Conservation (phyloP, 2,113 vertebrate species). For the Malaclemys terrapin region DNA sequence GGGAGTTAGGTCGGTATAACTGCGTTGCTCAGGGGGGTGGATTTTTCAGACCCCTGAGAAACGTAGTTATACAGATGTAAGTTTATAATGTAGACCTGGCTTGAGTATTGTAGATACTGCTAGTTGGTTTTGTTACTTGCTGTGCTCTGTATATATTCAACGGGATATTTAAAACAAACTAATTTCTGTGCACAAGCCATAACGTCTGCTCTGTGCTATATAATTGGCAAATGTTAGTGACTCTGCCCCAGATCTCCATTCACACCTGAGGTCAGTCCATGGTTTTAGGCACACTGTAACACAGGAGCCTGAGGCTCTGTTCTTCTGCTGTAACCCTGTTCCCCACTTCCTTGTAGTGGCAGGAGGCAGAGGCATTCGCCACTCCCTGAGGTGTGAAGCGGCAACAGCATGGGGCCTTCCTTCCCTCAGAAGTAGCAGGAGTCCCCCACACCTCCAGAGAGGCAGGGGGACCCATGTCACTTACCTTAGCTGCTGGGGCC, state of each 20-base stretch:
- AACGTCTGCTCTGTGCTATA: not conserved
- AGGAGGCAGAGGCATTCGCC: not conserved
- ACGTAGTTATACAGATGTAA: accelerated
- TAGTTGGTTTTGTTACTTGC: not conserved
- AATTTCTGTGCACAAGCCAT: not conserved
- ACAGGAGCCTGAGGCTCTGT: not conserved
- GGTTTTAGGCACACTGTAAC: not conserved
- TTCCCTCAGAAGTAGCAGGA: not conserved
- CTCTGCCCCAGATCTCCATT: not conserved
- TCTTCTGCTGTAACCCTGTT: not conserved
- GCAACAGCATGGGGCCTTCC: not conserved
- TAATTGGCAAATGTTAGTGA: not conserved
- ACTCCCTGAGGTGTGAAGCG: not conserved
- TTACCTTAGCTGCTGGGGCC: not conserved
- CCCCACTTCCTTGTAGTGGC: accelerated
- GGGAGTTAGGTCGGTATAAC: not conserved
- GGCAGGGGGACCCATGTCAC: not conserved
- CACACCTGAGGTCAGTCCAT: not conserved
- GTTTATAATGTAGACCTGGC: too few species aligned
- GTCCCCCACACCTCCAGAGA: not conserved
- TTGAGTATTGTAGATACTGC: not conserved
- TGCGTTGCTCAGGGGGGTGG: too few species aligned
- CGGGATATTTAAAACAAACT: not conserved
- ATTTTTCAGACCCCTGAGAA: accelerated
- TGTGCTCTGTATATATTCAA: not conserved